phyloP scores from a whole-genome alignment of 2,113 vertebrate species.

The Bettongia penicillata region DNA sequence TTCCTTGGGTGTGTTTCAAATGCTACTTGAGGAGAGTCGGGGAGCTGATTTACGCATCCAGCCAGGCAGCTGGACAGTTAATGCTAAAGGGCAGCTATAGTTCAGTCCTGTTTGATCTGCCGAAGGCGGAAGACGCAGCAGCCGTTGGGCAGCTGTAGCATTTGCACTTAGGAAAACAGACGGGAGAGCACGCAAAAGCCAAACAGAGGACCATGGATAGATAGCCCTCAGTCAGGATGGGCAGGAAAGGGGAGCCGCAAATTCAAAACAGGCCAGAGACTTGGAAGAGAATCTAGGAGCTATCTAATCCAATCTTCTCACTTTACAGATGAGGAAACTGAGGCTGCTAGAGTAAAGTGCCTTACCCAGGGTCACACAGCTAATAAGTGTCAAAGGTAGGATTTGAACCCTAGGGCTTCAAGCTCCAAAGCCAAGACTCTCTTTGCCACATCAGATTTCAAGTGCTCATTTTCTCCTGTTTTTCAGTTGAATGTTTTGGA shows the following conservation, averaged over 20 bases:
- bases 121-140: not conserved
- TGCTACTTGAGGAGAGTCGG: not conserved
- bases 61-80: not conserved
- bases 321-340: not conserved
- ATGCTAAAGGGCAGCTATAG: constrained; percentile 12
- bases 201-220: constrained; percentile 13
- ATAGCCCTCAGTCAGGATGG: not conserved
- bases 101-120: constrained; percentile 20
- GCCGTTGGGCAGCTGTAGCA: constrained; percentile 12
- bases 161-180: constrained; percentile 37
- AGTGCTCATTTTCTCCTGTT: not conserved
- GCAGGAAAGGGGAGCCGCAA: not conserved
- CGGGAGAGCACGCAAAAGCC: constrained; percentile 17
- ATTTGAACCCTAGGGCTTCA: not conserved
- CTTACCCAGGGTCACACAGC: not conserved
- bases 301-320: not conserved
- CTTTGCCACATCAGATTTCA: not conserved
- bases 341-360: not conserved
- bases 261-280: not conserved
- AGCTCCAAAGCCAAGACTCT: not conserved
- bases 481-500: not conserved
- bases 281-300: not conserved
- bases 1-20: constrained; percentile 38
- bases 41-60: constrained; percentile 8
- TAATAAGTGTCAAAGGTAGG: not conserved